phyloP scores from a whole-genome alignment of 2,888 invertebrate species.

The Spisula solida region DNA sequence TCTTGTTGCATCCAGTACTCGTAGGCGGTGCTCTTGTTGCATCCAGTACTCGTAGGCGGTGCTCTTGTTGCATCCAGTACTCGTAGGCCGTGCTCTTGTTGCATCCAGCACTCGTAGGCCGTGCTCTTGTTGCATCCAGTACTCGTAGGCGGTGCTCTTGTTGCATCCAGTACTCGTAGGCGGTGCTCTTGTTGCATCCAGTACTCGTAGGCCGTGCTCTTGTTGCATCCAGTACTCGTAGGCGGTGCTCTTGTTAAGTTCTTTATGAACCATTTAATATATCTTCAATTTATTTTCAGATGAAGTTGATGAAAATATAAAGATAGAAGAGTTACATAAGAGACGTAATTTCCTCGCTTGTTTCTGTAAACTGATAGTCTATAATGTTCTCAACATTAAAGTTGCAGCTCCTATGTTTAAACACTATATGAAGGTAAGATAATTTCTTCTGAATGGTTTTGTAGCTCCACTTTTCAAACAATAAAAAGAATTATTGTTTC shows the following conservation, averaged over 20 bases:
- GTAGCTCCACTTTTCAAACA: too few species aligned
- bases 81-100: too few species aligned
- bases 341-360: slow-evolving; percentile 98
- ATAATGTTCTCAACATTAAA: slow-evolving; percentile 97
- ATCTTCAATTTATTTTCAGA: slow-evolving; percentile 74
- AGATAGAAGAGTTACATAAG: slow-evolving; percentile 98
- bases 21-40: too few species aligned
- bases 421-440: slow-evolving; percentile 96
- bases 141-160: neutral
- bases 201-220: neutral
- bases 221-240: neutral
- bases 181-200: neutral
- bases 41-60: neutral
- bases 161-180: neutral
- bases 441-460: neutral
- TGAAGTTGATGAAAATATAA: slow-evolving; percentile 97
- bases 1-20: neutral
- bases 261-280: too few species aligned
- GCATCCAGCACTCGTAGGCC: neutral
- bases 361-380: slow-evolving; percentile 98
- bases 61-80: neutral
- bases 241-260: too few species aligned
- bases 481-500: too few species aligned
- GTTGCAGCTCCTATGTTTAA: slow-evolving; percentile 97
- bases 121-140: neutral